A percentile compares a stretch with the other conserved stretches of the same genome.
These are phyloP conservation scores for Meganola albula DNA, from an alignment of 2,888 invertebrate species.

Conservation along the genomic window DNA sequence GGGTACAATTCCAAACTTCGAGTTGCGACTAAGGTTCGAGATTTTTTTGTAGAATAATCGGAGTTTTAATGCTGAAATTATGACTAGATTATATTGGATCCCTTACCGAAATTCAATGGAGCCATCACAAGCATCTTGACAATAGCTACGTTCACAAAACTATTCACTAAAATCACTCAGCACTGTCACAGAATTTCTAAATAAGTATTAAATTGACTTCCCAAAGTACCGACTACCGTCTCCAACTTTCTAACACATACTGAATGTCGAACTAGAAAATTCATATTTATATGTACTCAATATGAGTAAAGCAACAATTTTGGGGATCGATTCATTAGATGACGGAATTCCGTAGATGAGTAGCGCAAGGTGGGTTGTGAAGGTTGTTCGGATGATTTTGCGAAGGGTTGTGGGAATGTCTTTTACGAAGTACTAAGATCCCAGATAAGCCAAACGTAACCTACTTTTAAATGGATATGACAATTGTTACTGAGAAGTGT, in stretches of 20 bases:
- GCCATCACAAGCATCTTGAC: slow-evolving; percentile 27
- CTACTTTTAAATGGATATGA: too few species aligned
- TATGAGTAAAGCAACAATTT: slow-evolving; percentile 6
- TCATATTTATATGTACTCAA: slow-evolving; percentile 20
- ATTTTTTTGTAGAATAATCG: too few species aligned
- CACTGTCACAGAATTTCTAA: too few species aligned
- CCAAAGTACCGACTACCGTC: slow-evolving; percentile 1
- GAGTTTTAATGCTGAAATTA: too few species aligned
- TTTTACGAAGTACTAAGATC: too few species aligned
- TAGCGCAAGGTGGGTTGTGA: slow-evolving; percentile 11
- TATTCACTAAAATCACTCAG: slow-evolving; percentile 11
- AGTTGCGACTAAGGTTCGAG: too few species aligned
- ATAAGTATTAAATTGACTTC: too few species aligned
- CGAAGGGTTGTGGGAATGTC: slow-evolving; percentile 10
- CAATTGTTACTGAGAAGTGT: too few species aligned
- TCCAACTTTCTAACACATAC: slow-evolving; percentile 19
- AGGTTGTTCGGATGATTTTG: too few species aligned
- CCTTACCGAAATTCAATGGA: slow-evolving; percentile 26
- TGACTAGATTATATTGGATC: too few species aligned
- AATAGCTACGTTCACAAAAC: slow-evolving; percentile 9
- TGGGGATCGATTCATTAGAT: slow-evolving; percentile 16
- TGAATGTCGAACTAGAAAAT: slow-evolving; percentile 17
- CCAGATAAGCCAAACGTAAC: too few species aligned
- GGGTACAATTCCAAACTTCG: too few species aligned
- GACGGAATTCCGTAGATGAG: slow-evolving; percentile 3